Conservation (phyloP, 2,888 invertebrate genomes). For the Cantharis lateralis region DNA sequence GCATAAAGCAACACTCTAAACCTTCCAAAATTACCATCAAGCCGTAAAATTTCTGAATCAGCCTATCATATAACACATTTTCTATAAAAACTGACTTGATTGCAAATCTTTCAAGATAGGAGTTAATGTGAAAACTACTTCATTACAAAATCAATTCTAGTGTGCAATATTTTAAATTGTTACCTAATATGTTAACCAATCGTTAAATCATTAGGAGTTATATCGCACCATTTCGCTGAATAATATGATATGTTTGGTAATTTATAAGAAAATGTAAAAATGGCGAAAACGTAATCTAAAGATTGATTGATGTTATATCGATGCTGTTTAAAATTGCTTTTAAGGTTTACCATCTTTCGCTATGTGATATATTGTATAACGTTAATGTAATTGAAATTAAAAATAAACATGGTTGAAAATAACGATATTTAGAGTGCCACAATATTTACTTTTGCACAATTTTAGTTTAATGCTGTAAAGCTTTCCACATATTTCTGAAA, state of each 20-base stretch:
- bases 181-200: neutral
- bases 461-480: conserved; percentile 19
- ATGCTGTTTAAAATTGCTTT: neutral
- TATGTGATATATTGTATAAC: neutral
- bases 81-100: neutral
- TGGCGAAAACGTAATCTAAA: neutral
- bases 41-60: neutral
- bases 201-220: neutral
- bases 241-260: neutral
- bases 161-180: neutral
- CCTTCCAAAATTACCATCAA: neutral
- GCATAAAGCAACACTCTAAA: neutral
- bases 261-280: neutral
- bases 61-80: neutral
- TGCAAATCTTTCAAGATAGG: neutral
- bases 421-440: conserved; percentile 7
- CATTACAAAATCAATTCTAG: neutral
- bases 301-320: neutral
- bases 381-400: neutral
- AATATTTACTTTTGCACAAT: conserved; percentile 12
- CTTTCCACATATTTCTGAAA: conserved; percentile 11
- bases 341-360: neutral
- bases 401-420: conserved; percentile 1
- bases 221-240: neutral
- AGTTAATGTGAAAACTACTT: neutral